A percentile compares a stretch with the other conserved stretches of the same genome.
phyloP scores from a whole-genome alignment of 2,113 vertebrate species.

The Brevimyrus niger region DNA sequence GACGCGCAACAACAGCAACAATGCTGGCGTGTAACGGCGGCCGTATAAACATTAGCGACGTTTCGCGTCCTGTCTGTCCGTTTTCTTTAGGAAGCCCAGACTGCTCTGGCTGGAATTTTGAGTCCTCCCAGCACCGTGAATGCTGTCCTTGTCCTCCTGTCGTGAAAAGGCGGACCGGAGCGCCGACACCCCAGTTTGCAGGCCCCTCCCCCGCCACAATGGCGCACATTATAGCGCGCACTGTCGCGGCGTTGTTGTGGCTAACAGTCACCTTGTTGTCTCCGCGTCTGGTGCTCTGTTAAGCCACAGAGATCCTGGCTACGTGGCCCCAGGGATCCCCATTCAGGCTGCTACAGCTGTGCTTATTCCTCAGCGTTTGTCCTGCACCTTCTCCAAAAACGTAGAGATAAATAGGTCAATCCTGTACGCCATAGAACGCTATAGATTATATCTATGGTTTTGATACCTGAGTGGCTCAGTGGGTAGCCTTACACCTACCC shows the following conservation, averaged over 20 bases:
- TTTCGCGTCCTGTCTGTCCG: background rate
- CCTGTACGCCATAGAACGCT: background rate
- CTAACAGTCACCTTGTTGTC: conserved; percentile 4
- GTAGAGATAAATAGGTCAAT: background rate
- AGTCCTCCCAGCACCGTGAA: conserved; percentile 9
- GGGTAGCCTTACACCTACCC: background rate
- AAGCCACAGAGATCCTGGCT: background rate
- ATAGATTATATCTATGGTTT: background rate
- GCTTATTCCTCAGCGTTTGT: background rate
- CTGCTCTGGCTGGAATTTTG: background rate
- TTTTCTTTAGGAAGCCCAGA: background rate
- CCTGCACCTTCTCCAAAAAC: background rate
- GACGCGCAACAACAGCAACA: no score
- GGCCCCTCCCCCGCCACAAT: conserved; percentile 1
- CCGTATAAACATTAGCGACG: background rate
- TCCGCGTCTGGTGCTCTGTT: background rate
- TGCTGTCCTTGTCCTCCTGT: background rate
- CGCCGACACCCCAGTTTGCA: background rate
- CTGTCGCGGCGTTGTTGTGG: background rate
- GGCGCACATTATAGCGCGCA: background rate
- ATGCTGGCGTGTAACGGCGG: background rate
- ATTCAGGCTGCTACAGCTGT: background rate
- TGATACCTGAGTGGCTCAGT: background rate
- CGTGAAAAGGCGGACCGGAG: background rate
- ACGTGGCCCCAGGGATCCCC: background rate